Conservation (phyloP, 2,797 vertebrate species). For the Urophycis tenuis region DNA sequence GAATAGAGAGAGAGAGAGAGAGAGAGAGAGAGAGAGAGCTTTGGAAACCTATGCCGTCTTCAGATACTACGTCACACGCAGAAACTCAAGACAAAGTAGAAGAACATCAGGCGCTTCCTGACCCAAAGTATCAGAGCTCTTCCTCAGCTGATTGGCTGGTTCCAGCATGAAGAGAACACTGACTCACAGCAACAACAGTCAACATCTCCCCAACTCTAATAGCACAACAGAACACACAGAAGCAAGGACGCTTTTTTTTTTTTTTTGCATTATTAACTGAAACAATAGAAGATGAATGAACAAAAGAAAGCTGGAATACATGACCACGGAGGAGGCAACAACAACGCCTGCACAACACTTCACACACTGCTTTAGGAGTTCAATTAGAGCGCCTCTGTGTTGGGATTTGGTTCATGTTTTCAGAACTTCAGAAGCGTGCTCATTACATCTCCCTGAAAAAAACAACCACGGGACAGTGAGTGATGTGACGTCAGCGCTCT, state of each 20-base stretch:
- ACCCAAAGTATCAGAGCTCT: background rate
- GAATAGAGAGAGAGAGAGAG: too few relatives aligned
- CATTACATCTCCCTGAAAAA: conserved; percentile 52
- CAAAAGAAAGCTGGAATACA: background rate
- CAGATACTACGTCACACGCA: background rate
- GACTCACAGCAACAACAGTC: background rate
- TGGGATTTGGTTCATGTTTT: conserved; percentile 66
- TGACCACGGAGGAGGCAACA: conserved; percentile 29
- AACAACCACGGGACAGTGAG: conserved; percentile 60
- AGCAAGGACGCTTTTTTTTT: background rate
- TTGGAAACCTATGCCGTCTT: background rate
- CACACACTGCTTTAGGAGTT: conserved; percentile 33
- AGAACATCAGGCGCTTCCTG: background rate
- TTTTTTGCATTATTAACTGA: background rate
- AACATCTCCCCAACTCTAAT: background rate
- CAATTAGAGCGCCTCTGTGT: conserved; percentile 62
- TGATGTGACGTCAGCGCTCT: conserved; percentile 67
- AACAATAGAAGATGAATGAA: background rate
- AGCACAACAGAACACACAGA: background rate
- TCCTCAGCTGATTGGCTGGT: background rate
- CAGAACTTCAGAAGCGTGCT: conserved; percentile 66
- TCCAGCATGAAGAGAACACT: background rate
- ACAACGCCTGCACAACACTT: conserved; percentile 40
- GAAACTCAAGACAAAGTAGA: background rate
- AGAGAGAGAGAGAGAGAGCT: background rate